Base-by-base conservation (phyloP, 1,140 invertebrate species). In the Orussus abietinus region DNA sequence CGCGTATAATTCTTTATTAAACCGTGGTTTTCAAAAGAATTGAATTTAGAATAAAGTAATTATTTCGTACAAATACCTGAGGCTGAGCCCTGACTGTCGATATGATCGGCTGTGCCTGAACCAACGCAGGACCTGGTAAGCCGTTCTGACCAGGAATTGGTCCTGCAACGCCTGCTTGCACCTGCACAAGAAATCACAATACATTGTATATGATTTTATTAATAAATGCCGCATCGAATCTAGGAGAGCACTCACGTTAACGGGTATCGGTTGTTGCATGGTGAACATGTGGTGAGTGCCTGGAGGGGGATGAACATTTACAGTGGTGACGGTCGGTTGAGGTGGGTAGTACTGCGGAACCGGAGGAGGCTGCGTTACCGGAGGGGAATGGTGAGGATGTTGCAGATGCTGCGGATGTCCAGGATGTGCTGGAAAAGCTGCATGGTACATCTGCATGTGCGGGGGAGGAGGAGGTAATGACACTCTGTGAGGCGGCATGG, bases 401-500 rank as follows among this genome's bases (percentile, higher is more conserved):
- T 53, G 60, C 44, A 60, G 67, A 38, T 69, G 72, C 5, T 61
- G 64, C 3, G 59, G 64, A 42, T 74, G 72, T 1, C 51, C 57
- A 6, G 72, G 62, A 49, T 66, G 65, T 42, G 69, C 67, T 6
- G 71, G 66, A 30, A 69, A 75, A 32, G 67, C 67, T 50, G 51
- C 59, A 49, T 75, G 73, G 55, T 72, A 79, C 73, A 55, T 75
- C 53, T 54, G 75, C 68, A 64, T 76, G 46, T 69, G 80, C 11
- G 78, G 77, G 3, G 74, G 77, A 26, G 76, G 79, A 10, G 79
- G 77, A 3, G 78, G 76, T 31, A 69, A 30, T 18, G 65, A 53
- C 28, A 80, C 76, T 37, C 78, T 67, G 41, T 81, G 80, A 5
- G 80, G 79, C 31, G 79, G 72, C 59, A 77, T 67, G 33, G 75